Percentiles rank a stretch among this genome's conserved stretches.
These are phyloP conservation scores for Microctenopoma steveboyesi DNA, from an alignment of 2,797 vertebrate genomes.

Conservation along the genomic window DNA sequence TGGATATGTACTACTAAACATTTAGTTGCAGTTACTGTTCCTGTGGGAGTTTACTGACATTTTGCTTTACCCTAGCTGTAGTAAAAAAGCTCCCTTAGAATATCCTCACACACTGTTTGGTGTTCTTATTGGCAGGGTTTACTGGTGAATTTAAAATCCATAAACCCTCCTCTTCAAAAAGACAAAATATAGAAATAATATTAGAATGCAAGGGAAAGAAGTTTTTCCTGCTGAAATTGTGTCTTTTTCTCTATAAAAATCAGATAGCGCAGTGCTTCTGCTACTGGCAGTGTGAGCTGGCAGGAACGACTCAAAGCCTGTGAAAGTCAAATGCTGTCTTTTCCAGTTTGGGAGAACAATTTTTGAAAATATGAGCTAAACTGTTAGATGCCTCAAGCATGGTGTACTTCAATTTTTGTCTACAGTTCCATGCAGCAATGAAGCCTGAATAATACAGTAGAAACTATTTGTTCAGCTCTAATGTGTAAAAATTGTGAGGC, in stretches of 20 bases:
- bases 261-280: conserved; percentile 53
- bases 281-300: conserved; percentile 60
- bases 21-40: conserved; percentile 68
- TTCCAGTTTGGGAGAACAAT: conserved; percentile 68
- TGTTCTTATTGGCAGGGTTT: conserved; percentile 31
- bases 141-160: conserved; percentile 43
- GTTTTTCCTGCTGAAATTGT: conserved; percentile 45
- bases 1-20: conserved; percentile 78
- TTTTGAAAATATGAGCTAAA: conserved; percentile 71
- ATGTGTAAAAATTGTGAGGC: conserved; percentile 70
- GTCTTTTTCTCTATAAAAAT: conserved; percentile 34
- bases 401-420: conserved; percentile 62
- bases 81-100: conserved; percentile 45
- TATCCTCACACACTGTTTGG: conserved; percentile 27
- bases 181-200: conserved; percentile 40
- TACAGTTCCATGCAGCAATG: conserved; percentile 49
- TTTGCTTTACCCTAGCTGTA: conserved; percentile 35
- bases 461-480: conserved; percentile 77
- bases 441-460: conserved; percentile 59
- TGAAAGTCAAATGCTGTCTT: conserved; percentile 75
- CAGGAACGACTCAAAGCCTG: conserved; percentile 68
- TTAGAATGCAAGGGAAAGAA: conserved; percentile 35
- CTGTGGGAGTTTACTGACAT: conserved; percentile 61
- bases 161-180: conserved; percentile 34
- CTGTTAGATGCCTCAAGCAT: conserved; percentile 68